phyloP scores from a whole-genome alignment of 2,888 invertebrate species.

The Aleiodes leptofemur region DNA sequence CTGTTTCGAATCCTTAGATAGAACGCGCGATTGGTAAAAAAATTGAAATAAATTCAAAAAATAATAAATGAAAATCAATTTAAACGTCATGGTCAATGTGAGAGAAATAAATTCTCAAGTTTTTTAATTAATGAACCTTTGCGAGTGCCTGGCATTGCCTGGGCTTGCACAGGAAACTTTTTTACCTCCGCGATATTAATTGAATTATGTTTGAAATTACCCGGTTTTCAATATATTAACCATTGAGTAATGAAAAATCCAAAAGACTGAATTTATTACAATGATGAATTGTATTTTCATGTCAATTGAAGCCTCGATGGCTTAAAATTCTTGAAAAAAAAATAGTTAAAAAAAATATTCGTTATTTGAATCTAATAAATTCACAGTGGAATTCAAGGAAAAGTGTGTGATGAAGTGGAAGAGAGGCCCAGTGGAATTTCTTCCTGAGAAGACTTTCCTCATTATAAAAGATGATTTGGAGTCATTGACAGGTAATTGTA shows the following conservation, averaged over 20 bases:
- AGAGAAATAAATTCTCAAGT: constrained; percentile 22
- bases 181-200: background rate
- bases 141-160: constrained; percentile 18
- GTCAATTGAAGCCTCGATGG: constrained; percentile 20
- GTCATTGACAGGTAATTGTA: constrained; percentile 52
- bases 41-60: background rate
- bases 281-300: constrained; percentile 4
- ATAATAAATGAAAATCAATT: constrained; percentile 40
- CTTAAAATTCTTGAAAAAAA: constrained; percentile 5
- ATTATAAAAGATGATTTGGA: constrained; percentile 64
- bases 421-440: constrained; percentile 59
- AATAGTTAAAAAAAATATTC: background rate
- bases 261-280: background rate
- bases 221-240: background rate
- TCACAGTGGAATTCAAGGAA: constrained; percentile 6
- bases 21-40: background rate
- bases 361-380: background rate
- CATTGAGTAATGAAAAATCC: constrained; percentile 19
- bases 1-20: background rate
- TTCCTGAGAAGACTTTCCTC: constrained; percentile 69
- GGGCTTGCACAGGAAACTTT: background rate
- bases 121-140: constrained; percentile 17
- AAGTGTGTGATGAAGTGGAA: constrained; percentile 66
- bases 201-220: constrained; percentile 23
- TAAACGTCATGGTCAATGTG: constrained; percentile 27